Percentiles rank a stretch among this genome's conserved stretches.
phyloP scores from a whole-genome alignment of 2,888 invertebrate genomes.

The Caenorhabditis zanzibari region DNA sequence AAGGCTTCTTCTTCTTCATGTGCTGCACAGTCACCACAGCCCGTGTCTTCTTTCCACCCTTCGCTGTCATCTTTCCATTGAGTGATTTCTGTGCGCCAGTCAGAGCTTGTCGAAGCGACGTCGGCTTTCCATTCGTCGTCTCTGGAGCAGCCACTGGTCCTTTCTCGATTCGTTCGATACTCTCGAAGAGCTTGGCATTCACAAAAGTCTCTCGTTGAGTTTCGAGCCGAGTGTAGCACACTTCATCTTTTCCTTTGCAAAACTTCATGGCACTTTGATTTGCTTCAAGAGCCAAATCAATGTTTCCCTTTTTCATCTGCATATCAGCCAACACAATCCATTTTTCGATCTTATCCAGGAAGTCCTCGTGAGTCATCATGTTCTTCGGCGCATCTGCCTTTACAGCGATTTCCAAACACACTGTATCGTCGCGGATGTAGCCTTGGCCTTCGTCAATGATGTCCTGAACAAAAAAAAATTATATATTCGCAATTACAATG shows the following conservation, averaged over 20 bases:
- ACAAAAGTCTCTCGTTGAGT: slow-evolving; percentile 81
- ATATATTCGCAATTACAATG: neutral
- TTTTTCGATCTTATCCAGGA: slow-evolving; percentile 82
- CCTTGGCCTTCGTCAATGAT: slow-evolving; percentile 94
- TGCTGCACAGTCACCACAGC: slow-evolving; percentile 68
- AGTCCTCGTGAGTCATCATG: slow-evolving; percentile 84
- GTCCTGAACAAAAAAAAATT: slow-evolving; percentile 84
- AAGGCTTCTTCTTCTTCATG: slow-evolving; percentile 73
- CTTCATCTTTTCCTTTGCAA: slow-evolving; percentile 82
- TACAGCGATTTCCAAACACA: slow-evolving; percentile 90
- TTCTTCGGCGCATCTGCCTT: slow-evolving; percentile 86
- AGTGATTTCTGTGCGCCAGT: slow-evolving; percentile 73
- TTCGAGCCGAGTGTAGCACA: slow-evolving; percentile 76
- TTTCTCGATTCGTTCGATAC: slow-evolving; percentile 83
- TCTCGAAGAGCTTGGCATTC: slow-evolving; percentile 82
- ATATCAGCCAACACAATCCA: slow-evolving; percentile 83
- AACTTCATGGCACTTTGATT: slow-evolving; percentile 81
- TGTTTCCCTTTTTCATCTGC: slow-evolving; percentile 80
- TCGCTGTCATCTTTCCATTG: slow-evolving; percentile 65
- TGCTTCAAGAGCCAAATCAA: slow-evolving; percentile 83
- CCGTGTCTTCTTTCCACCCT: slow-evolving; percentile 63
- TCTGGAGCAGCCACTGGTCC: slow-evolving; percentile 67
- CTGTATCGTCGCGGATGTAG: slow-evolving; percentile 92
- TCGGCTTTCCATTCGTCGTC: slow-evolving; percentile 66
- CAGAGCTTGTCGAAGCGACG: slow-evolving; percentile 72